Percentiles rank a stretch among this genome's conserved stretches.
phyloP scores from a whole-genome alignment of 1,140 invertebrate species.

The Ostrea edulis region DNA sequence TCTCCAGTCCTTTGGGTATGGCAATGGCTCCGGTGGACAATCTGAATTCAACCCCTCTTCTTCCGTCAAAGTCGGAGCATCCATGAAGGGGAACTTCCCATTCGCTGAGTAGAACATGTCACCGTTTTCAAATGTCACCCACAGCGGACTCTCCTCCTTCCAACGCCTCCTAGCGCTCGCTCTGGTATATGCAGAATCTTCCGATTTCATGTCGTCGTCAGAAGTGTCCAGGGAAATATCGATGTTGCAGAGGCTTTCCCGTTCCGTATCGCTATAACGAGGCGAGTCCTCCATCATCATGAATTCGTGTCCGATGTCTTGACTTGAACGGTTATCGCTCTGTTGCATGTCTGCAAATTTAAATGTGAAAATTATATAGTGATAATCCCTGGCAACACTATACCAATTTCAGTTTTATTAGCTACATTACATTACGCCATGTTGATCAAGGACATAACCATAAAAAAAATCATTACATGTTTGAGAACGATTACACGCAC shows the following conservation, averaged over 20 bases:
- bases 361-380: neutral
- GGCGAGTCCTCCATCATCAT: neutral
- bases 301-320: neutral
- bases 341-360: constrained; percentile 3
- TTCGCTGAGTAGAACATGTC: constrained; percentile 31
- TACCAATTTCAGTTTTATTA: no score
- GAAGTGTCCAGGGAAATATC: constrained; percentile 23
- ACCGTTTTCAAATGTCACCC: constrained; percentile 1
- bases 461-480: no score
- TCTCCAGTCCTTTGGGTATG: neutral
- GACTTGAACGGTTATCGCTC: neutral
- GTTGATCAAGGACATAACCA: no score
- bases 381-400: no score
- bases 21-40: neutral
- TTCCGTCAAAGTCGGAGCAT: neutral
- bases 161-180: no score
- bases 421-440: no score
- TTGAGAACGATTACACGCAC: no score
- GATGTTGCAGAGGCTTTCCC: constrained; percentile 5
- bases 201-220: neutral
- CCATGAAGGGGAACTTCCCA: neutral
- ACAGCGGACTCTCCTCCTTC: neutral
- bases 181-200: neutral
- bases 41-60: neutral
- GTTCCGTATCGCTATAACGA: neutral